Base-by-base conservation (phyloP, 2,888 invertebrate species). In the Lumbricus terrestris region DNA sequence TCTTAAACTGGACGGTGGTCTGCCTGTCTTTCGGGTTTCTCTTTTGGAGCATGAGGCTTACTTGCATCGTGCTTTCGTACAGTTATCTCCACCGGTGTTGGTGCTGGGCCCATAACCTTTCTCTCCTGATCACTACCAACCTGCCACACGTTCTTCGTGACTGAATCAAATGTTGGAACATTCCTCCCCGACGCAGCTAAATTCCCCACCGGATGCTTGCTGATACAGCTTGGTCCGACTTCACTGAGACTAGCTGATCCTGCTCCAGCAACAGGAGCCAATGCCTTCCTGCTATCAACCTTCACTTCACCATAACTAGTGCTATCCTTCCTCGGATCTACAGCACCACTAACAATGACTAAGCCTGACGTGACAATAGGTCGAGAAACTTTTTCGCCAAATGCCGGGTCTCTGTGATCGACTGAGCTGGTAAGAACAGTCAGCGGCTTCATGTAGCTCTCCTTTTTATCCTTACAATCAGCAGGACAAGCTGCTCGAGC, bases 1-100 rank as follows among this genome's bases (percentile, higher is more conserved):
- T 54, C 69, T 69, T 85, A 85, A 29, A 35, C 85, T 85, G 85
- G 85, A 85, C 85, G 85, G 37, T 85, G 85, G 37, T 85, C 35
- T 11, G 69, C 69, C 34, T 85, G 85, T 35, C 37, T 37, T 85
- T 34, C 85, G 20, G 16, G 85, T 85, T 85, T 85, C 11, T 85
- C 85, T 37, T 85, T 85, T 29, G 35, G 20, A 85, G 35, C 34
- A 35, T 34, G 23, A 8, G 85, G 34, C 85, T 85, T 85, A 85
- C 11, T 85, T 15, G 85, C 37, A 35, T 85, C 85, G 85, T 85
- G 85, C 85, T 35, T 85, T 20, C 85, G 85, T 23, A 85, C 85
- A 29, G 85, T 37, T 85, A 85, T 37, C 85, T 85, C 85, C 85
- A 35, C 85, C 85, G 85, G 85, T 37, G n/a, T 85, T 15, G 85